Percentiles rank a stretch among this genome's conserved stretches.
Conservation (phyloP, 2,113 vertebrate species). For the pig (Sus scrofa) region T2T-Sscrofa CM000825.6:81936001-81936500, state of each 20-base stretch:
- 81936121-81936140: slow-evolving; percentile 97
- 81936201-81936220: slow-evolving; percentile 97
- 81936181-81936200: slow-evolving; percentile 98
- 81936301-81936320: background rate
- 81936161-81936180: slow-evolving; percentile 98
- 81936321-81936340: no score
- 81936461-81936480: no score
- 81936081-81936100: slow-evolving; percentile 93
- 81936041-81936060: slow-evolving; percentile 94
- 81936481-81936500: background rate
- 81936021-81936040: slow-evolving; percentile 98
- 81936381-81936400: no score
- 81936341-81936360: no score
- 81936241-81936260: slow-evolving; percentile 92
- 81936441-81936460: background rate
- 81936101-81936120: slow-evolving; percentile 98
- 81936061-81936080: slow-evolving; percentile 93
- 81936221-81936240: slow-evolving; percentile 97
- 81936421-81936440: no score
- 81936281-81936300: fast-evolving
- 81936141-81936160: slow-evolving; percentile 97
- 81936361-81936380: no score
- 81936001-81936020: slow-evolving; percentile 81
- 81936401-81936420: no score
- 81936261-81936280: background rate